These are phyloP conservation scores for Hephaestus fuliginosus DNA, from an alignment of 2,797 vertebrate genomes.

Conservation along the genomic window DNA sequence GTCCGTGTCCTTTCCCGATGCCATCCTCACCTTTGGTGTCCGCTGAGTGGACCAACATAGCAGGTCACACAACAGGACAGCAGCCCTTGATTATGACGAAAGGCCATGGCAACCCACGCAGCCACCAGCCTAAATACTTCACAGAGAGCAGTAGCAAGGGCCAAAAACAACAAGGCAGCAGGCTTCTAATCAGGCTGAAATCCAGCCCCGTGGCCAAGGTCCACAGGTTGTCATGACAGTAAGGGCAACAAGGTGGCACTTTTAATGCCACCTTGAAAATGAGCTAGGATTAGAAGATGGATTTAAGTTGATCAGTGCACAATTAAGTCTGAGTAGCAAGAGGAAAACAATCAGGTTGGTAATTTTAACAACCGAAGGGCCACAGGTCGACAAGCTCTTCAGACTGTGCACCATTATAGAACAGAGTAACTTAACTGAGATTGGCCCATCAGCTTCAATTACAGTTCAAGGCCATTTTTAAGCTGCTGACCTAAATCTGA, in stretches of 20 bases:
- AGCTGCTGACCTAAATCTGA: conserved; percentile 85
- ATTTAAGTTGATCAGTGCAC: conserved; percentile 57
- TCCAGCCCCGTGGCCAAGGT: conserved; percentile 58
- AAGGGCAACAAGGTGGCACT: conserved; percentile 59
- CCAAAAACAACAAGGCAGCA: conserved; percentile 64
- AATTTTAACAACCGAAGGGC: conserved; percentile 35
- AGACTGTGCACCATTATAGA: neutral
- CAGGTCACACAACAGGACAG: conserved; percentile 75
- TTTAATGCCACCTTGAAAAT: conserved; percentile 74
- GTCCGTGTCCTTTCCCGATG: conserved; percentile 77
- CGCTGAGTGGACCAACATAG: conserved; percentile 71
- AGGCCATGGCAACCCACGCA: conserved; percentile 64
- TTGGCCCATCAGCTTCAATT: conserved; percentile 71
- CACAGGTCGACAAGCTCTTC: conserved; percentile 11
- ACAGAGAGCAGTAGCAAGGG: conserved; percentile 46
- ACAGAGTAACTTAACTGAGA: conserved; percentile 50
- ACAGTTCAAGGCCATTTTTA: conserved; percentile 75
- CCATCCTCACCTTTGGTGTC: conserved; percentile 78
- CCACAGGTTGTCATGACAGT: conserved; percentile 67
- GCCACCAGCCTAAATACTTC: conserved; percentile 70
- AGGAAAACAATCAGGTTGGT: conserved; percentile 46
- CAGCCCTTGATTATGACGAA: conserved; percentile 73
- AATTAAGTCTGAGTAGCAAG: conserved; percentile 45
- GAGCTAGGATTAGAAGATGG: conserved; percentile 67
- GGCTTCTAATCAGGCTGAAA: conserved; percentile 64